Evolutionary conservation across 2,797 vertebrate species (phyloP).

Genomic region (Anas georgica): DNA sequence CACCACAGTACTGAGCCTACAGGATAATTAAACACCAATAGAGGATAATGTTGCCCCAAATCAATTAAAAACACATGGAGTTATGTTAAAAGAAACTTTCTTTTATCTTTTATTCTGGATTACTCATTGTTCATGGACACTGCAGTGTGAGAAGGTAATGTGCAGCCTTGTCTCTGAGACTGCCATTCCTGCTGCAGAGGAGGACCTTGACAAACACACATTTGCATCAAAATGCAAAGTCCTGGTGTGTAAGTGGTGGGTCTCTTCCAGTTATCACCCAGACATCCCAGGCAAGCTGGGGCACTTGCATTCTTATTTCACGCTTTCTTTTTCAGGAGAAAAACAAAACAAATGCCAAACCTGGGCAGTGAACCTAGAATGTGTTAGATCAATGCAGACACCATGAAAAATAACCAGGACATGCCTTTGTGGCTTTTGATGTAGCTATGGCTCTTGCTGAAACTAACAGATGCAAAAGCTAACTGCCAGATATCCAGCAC

Average conservation of each 20-base stretch:
- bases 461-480: constrained; percentile 67
- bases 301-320: constrained; percentile 28
- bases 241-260: neutral
- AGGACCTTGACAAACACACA: neutral
- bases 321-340: neutral
- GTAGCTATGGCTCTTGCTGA: constrained; percentile 69
- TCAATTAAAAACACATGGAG: neutral
- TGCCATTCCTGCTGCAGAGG: neutral
- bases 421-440: constrained; percentile 68
- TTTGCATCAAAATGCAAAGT: neutral
- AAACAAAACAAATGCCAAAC: neutral
- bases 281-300: neutral
- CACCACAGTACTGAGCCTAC: neutral
- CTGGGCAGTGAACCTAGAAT: constrained; percentile 58
- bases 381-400: constrained; percentile 67
- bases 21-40: neutral
- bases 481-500: constrained; percentile 56
- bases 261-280: constrained; percentile 3
- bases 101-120: neutral
- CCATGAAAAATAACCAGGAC: constrained; percentile 69
- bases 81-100: neutral
- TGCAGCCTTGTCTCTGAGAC: neutral
- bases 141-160: neutral
- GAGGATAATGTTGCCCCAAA: neutral
- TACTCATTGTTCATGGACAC: neutral